phyloP scores from a whole-genome alignment of 1,140 invertebrate species.

The Scaptomyza graminum region DNA sequence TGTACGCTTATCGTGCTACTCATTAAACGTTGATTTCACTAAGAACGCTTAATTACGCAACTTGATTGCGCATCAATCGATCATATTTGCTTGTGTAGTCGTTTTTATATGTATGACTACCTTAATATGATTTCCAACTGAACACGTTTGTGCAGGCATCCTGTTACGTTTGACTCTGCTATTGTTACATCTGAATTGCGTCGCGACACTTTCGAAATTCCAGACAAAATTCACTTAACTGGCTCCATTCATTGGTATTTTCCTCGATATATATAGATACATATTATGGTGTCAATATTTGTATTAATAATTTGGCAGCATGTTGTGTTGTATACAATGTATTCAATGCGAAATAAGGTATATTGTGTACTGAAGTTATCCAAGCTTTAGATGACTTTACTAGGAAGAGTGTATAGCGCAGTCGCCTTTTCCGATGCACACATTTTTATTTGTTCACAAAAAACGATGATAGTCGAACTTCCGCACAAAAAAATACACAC shows the following conservation, averaged over 20 bases:
- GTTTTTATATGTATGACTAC: background rate
- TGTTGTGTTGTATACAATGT: background rate
- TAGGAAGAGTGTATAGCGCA: too few relatives aligned
- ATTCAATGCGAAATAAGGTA: background rate
- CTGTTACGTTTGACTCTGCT: background rate
- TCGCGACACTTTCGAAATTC: background rate
- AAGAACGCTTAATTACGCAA: background rate
- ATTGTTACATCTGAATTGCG: background rate
- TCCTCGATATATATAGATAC: background rate
- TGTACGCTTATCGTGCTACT: background rate
- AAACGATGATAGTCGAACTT: conserved; percentile 2
- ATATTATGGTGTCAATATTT: conserved; percentile 8
- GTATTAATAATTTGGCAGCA: background rate
- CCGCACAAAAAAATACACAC: background rate
- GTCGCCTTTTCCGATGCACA: too few relatives aligned
- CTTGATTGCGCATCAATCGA: conserved; percentile 2
- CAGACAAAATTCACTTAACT: background rate
- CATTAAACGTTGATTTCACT: background rate
- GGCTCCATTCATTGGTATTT: background rate
- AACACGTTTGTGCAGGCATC: background rate
- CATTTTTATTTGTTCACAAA: background rate
- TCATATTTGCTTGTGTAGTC: background rate
- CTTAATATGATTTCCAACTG: background rate
- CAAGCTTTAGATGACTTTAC: too few relatives aligned
- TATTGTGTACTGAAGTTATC: background rate